phyloP scores from a whole-genome alignment of 2,888 invertebrate species.

The Ophioninae sp. region DNA sequence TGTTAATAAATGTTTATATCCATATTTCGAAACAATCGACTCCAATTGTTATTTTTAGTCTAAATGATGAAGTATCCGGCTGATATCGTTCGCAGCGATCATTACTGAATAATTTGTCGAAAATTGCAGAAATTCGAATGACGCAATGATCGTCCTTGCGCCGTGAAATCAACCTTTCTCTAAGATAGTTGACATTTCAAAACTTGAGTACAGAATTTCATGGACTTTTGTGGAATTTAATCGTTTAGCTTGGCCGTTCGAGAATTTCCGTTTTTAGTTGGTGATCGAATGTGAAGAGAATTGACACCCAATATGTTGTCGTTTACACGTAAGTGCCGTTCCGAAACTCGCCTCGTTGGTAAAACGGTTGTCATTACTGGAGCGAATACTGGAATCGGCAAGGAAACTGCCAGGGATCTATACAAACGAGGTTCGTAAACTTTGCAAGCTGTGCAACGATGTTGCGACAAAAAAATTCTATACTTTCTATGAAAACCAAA shows the following conservation, averaged over 20 bases:
- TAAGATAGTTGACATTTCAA: background rate
- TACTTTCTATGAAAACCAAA: background rate
- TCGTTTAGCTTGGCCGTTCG: background rate
- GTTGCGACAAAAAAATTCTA: background rate
- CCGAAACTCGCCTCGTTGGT: constrained; percentile 78
- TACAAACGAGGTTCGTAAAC: constrained; percentile 75
- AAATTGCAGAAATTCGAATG: background rate
- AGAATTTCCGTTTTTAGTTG: background rate
- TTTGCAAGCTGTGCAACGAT: background rate
- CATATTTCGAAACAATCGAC: background rate
- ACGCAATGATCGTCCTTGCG: constrained; percentile 4
- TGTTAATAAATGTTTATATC: background rate
- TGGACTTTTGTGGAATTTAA: background rate
- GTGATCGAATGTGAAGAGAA: background rate
- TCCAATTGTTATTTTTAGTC: background rate
- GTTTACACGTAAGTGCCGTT: constrained; percentile 77
- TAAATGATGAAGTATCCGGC: background rate
- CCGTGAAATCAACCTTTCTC: background rate
- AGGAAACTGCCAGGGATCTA: constrained; percentile 75
- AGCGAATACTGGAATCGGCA: constrained; percentile 80
- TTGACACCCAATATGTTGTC: constrained; percentile 70
- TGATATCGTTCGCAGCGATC: background rate
- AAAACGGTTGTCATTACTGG: constrained; percentile 77
- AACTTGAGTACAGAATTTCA: background rate
- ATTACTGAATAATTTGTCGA: too few relatives aligned